Evolutionary conservation across 2,888 invertebrate species (phyloP), one percentile per base, ranked within the genome.

Genomic region (Ornithoptera alexandrae): DNA sequence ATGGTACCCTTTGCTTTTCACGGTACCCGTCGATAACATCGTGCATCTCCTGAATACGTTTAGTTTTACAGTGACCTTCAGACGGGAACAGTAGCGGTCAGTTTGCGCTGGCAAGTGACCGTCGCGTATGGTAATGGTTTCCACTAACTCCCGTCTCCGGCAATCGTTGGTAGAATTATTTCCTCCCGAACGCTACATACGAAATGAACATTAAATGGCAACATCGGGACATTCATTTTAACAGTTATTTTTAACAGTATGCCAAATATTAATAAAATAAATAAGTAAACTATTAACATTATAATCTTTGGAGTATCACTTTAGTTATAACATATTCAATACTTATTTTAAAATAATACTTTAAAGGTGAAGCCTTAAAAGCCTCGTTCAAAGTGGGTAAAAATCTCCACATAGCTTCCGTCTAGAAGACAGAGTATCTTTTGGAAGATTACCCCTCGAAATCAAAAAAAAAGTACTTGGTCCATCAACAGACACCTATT

Each of bases 141-240:
- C 67, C 57, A 17, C 53, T 39, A 50, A 63, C 62, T 30, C 30
- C 46, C 39, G 60, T 56, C 65, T 68, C 60, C 62, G 56, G 66
- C 64, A 67, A 67, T 67, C 60, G 64, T 64, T 67, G 64, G 62
- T 67, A 67, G 69, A 70, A 71, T 72, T 72, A 72, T 72, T 69
- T 72, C 69, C 67, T 53, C 50, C 65, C 46, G 67, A 68, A 56
- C 63, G 53, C 39, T 59, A 63, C 66, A 68, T 61, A 66, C 8
- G 10, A 15, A 58, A 58, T 22, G 10, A 22, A n/a, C 15, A 58
- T 58, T 60, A 60, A 60, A 46, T 8, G 36, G 61, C 36, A 56
- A 61, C 56, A 61, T 50, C 39, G 46, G 36, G 30, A 67, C 61
- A 68, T 67, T 68, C n/a, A 20, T 68, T 63, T 68, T 70, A 65